Conservation (phyloP, 1,140 invertebrate species). For the Ectropis grisescens region DNA sequence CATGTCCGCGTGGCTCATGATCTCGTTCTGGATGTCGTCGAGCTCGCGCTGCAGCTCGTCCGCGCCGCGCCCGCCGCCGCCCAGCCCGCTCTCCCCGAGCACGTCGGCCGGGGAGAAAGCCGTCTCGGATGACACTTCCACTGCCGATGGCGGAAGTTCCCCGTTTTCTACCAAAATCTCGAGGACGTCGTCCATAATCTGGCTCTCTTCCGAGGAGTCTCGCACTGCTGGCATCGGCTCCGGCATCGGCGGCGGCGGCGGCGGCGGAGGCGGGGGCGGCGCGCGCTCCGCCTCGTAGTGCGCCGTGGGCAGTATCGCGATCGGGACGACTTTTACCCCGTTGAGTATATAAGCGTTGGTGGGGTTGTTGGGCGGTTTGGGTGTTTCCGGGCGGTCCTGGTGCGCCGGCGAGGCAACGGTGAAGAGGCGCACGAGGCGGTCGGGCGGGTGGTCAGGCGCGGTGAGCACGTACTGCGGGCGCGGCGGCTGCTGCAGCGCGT, state of each 20-base stretch:
- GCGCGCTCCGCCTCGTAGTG: constrained; percentile 54
- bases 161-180: constrained; percentile 95
- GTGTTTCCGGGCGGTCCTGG: constrained; percentile 16
- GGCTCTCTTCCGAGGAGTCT: constrained; percentile 56
- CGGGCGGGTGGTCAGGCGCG: constrained; percentile 31
- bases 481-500: constrained; percentile 41
- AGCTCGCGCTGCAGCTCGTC: constrained; percentile 53
- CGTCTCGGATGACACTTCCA: constrained; percentile 28
- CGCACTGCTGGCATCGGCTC: constrained; percentile 66
- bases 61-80: constrained; percentile 34
- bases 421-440: constrained; percentile 40
- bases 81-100: constrained; percentile 30
- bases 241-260: constrained; percentile 34
- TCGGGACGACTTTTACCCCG: constrained; percentile 64
- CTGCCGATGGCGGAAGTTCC: constrained; percentile 90
- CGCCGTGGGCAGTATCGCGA: constrained; percentile 52
- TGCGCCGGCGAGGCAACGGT: constrained; percentile 38
- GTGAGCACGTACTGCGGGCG: constrained; percentile 34
- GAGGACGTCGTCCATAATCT: constrained; percentile 94
- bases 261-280: constrained; percentile 60
- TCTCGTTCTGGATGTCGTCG: constrained; percentile 53
- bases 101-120: constrained; percentile 40
- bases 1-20: constrained; percentile 42
- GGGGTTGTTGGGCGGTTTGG: constrained; percentile 21
- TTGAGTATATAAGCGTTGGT: constrained; percentile 54